These are phyloP conservation scores for Deilephila elpenor DNA, from an alignment of 2,888 invertebrate species.

Conservation along the genomic window DNA sequence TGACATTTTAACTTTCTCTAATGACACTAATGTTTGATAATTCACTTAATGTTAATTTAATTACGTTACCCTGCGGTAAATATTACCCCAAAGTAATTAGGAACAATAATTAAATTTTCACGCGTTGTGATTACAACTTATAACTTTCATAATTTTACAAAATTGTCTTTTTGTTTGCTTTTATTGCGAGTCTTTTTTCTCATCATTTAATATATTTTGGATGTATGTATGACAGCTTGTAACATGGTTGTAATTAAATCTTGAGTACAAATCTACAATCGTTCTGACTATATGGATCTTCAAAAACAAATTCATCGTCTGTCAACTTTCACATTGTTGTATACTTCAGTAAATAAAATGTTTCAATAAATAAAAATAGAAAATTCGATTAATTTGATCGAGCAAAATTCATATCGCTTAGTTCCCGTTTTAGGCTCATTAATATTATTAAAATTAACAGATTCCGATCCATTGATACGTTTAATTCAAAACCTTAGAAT, in stretches of 20 bases:
- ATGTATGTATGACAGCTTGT: background rate
- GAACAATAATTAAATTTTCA: conserved; percentile 6
- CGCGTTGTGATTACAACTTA: conserved; percentile 2
- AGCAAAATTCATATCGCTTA: background rate
- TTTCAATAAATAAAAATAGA: background rate
- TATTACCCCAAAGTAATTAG: background rate
- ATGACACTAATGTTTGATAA: background rate
- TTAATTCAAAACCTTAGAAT: background rate
- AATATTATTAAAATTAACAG: background rate
- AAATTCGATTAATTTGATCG: background rate
- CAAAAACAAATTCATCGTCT: too few species aligned
- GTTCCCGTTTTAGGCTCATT: background rate
- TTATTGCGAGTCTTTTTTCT: background rate
- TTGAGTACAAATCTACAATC: too few species aligned
- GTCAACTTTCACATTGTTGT: too few species aligned
- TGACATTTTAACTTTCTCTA: background rate
- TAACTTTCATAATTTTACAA: background rate
- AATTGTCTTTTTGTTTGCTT: background rate
- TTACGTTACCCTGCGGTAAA: conserved; percentile 2
- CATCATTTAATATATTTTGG: background rate
- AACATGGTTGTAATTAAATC: too few species aligned
- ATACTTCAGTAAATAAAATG: too few species aligned
- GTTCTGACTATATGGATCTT: too few species aligned
- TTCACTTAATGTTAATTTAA: background rate
- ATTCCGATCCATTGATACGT: background rate